Base-by-base conservation (phyloP, 2,113 vertebrate genomes). In the Tachuris rubrigastra region DNA sequence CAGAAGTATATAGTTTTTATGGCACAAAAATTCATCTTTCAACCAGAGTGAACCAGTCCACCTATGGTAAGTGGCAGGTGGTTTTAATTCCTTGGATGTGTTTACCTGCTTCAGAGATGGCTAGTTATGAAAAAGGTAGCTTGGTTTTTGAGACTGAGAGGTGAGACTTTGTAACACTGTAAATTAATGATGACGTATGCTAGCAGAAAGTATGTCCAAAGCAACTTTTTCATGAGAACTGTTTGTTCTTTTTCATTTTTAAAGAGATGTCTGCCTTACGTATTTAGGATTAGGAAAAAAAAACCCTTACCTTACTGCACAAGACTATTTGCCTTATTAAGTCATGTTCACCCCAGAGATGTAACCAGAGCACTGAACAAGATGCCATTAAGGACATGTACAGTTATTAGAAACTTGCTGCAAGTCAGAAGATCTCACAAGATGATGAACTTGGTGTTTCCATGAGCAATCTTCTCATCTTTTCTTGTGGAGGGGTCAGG, bases 231-330 rank as follows among this genome's bases (percentile, higher is more conserved):
- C 14, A 14, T 47, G 19, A 73, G 6, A 84, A 46, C 17, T 69
- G 16, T 56, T 87, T 59, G 0, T 1, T 28, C n/a, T 69, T 65
- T 86, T 89, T 60, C 46, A 49, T 46, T 91, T 94, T 62, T 66
- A 53, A 89, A 53, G 41, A 23, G 4, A 19, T 0, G 2, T 85
- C 65, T 89, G 65, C 35, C 11, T 39, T 78, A 62, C 0, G 0
- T 81, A 66, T 73, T 86, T 50, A 67, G 50, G 42, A 59, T 63
- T 28, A 78, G 21, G 31, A 37, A 41, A 76, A 76, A 55, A 74
- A 47, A 0, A 4, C 31, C 30, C 18, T 44, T 59, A 37, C 62
- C 39, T 52, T 95, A 65, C 17, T 60, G 44, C 33, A 56, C 10
- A 59, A n/a, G 22, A 60, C 20, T 75, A 12, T 80, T 75, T 89